phyloP scores from a whole-genome alignment of 2,888 invertebrate species.

The Meganola albula region DNA sequence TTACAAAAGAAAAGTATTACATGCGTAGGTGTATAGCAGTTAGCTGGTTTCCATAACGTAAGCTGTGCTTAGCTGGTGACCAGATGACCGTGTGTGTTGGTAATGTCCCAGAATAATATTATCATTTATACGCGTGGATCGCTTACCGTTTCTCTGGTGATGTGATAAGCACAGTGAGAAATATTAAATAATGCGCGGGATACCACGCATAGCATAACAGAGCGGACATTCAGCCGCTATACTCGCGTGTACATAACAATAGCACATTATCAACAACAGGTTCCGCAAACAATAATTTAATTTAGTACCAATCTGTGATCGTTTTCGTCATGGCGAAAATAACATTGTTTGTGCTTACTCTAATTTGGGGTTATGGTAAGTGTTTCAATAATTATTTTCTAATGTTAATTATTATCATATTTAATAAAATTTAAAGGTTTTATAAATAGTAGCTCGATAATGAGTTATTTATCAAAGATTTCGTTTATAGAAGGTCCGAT shows the following conservation, averaged over 20 bases:
- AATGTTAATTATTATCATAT: background rate
- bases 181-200: conserved; percentile 41
- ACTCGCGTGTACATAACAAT: conserved; percentile 31
- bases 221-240: conserved; percentile 25
- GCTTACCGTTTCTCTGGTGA: too few species aligned
- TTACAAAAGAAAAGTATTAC: background rate
- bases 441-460: too few species aligned
- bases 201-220: conserved; percentile 31
- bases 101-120: too few species aligned
- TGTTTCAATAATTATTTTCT: background rate
- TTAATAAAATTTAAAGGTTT: too few species aligned
- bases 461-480: too few species aligned
- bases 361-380: conserved; percentile 42
- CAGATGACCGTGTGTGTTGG: too few species aligned
- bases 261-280: conserved; percentile 11
- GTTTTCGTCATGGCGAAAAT: conserved; percentile 21
- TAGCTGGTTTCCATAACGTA: background rate
- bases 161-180: conserved; percentile 39
- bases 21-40: background rate
- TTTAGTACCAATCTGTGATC: conserved; percentile 22
- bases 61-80: background rate
- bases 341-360: conserved; percentile 28
- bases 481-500: too few species aligned
- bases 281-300: conserved; percentile 6
- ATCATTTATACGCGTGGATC: too few species aligned